phyloP scores from a whole-genome alignment of 2,113 vertebrate genomes.

The Colossoma macropomum region DNA sequence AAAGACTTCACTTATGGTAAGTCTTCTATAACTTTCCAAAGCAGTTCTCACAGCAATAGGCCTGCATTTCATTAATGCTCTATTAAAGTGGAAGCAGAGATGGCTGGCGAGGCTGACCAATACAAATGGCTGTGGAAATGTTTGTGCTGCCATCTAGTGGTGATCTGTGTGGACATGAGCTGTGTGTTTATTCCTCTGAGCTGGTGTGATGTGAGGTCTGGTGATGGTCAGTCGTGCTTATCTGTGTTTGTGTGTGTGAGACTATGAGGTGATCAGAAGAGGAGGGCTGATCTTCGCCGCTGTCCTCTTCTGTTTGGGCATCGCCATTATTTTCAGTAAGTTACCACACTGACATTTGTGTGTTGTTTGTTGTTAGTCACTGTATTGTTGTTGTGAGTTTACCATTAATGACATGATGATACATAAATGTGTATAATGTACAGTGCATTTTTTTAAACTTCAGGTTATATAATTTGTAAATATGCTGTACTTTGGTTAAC shows the following conservation, averaged over 20 bases:
- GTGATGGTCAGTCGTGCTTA: neutral
- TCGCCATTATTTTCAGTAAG: slow-evolving; percentile 86
- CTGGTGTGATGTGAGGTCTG: too few relatives aligned
- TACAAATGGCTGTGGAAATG: neutral
- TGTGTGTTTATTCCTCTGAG: neutral
- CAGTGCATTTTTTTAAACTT: too few relatives aligned
- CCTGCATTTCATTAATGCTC: neutral
- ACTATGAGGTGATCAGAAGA: slow-evolving; percentile 81
- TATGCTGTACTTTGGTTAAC: too few relatives aligned
- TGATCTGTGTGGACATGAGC: neutral
- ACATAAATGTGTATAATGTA: too few relatives aligned
- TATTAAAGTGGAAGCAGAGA: neutral
- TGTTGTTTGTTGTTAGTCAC: too few relatives aligned
- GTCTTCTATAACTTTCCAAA: neutral
- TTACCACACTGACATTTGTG: slow-evolving; percentile 41
- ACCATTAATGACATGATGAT: too few relatives aligned
- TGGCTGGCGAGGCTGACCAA: neutral
- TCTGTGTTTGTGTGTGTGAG: slow-evolving; percentile 57
- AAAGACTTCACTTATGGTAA: slow-evolving; percentile 60
- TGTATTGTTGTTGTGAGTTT: too few relatives aligned
- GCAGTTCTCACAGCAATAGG: neutral
- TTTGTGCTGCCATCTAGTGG: neutral
- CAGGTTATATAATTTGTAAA: too few relatives aligned
- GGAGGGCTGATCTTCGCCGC: slow-evolving; percentile 86
- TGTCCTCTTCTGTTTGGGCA: slow-evolving; percentile 81